A percentile compares a stretch with the other conserved stretches of the same genome.
Evolutionary conservation across 2,113 vertebrate species (phyloP).

Genomic region (Trogon surrucura): DNA sequence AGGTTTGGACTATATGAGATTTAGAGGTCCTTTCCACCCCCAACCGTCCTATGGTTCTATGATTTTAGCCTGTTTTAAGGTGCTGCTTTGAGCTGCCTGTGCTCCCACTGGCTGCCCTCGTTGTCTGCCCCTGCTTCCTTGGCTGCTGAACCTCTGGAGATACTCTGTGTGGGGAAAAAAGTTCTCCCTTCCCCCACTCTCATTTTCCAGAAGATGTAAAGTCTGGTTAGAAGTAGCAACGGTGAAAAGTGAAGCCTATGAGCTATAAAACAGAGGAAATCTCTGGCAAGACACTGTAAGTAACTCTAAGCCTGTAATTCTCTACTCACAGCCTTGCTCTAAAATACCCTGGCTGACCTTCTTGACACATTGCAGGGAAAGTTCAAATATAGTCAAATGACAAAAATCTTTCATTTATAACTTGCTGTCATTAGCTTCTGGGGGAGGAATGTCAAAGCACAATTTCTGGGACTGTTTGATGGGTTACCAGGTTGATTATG

Average conservation of each 20-base stretch:
- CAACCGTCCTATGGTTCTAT: too few species aligned
- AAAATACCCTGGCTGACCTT: constrained; percentile 46
- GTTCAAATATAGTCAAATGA: constrained; percentile 31
- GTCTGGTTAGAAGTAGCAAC: not conserved
- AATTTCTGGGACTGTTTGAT: not conserved
- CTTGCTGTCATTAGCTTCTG: constrained; percentile 20
- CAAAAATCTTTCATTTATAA: constrained; percentile 27
- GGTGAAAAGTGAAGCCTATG: constrained; percentile 35
- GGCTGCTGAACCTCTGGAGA: not conserved
- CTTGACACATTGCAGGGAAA: constrained; percentile 8
- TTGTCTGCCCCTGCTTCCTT: not conserved
- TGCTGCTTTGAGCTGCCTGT: not conserved
- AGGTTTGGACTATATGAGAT: too few species aligned
- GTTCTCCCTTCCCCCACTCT: not conserved
- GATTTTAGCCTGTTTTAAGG: not conserved
- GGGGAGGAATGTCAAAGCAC: not conserved
- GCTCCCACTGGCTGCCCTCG: fast-evolving
- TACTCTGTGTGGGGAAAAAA: not conserved
- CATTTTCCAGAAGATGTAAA: not conserved
- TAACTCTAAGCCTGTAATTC: constrained; percentile 37
- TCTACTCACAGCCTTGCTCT: not conserved
- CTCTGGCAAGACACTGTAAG: constrained; percentile 31
- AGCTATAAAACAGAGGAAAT: constrained; percentile 47
- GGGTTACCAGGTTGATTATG: not conserved
- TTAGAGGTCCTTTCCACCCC: too few species aligned